Percentiles rank a stretch among this genome's conserved stretches.
These are phyloP conservation scores for Rhingia campestris DNA, from an alignment of 2,888 invertebrate species.

Conservation along the genomic window DNA sequence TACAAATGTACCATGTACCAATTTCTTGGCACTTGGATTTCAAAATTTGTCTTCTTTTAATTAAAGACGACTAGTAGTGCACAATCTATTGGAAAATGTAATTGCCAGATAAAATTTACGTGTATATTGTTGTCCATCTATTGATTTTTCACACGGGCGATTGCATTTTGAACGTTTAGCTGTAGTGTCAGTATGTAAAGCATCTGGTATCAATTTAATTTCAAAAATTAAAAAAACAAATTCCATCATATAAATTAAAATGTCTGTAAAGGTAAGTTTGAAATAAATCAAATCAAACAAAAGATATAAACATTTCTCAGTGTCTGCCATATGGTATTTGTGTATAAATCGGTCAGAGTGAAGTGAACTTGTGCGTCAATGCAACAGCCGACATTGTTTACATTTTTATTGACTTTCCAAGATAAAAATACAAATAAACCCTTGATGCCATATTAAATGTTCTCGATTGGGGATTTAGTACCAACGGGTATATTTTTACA, in stretches of 20 bases:
- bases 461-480: too few relatives aligned
- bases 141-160: background rate
- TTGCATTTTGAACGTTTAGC: background rate
- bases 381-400: slow-evolving; percentile 11
- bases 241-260: background rate
- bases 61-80: too few relatives aligned
- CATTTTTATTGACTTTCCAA: slow-evolving; percentile 23
- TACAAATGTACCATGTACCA: too few relatives aligned
- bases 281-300: background rate
- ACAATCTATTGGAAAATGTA: too few relatives aligned
- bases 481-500: background rate
- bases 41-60: too few relatives aligned
- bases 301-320: too few relatives aligned
- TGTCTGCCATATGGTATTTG: too few relatives aligned
- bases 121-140: background rate
- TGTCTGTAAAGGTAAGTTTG: slow-evolving; percentile 20
- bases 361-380: slow-evolving; percentile 7
- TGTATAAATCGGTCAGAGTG: slow-evolving; percentile 4
- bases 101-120: too few relatives aligned
- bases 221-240: background rate
- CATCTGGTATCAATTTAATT: too few relatives aligned
- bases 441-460: background rate
- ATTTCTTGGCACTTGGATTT: too few relatives aligned
- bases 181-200: too few relatives aligned
- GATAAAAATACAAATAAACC: background rate